Base-by-base conservation (phyloP, 1,140 invertebrate genomes). In the Delia radicum region DNA sequence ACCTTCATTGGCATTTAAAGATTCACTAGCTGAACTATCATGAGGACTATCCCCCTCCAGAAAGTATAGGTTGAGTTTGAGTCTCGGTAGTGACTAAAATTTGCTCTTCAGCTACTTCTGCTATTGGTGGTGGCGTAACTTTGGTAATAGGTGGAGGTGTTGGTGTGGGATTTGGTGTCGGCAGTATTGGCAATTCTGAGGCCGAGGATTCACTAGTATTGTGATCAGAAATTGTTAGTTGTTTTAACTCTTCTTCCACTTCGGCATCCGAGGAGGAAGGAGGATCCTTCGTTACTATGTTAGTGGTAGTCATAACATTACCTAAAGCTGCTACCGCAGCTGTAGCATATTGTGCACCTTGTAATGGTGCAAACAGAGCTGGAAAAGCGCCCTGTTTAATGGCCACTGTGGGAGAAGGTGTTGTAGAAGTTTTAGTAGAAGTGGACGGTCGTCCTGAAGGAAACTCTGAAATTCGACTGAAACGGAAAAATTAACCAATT, bases 71-170 rank as follows among this genome's bases (percentile, higher is more conserved):
- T 2, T 69, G 65, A 8, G 65, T 69, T 15, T 69, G 65, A 2
- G 65, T 69, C 12, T 69, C 65, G 18, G 29, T 18, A 8, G 29
- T 69, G 21, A 69, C 65, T 2, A 69, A n/a, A 1, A 77, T 76
- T 29, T 62, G 63, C 61, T 55, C 8, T 46, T 42, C 27, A 13
- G 62, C 10, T 13, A n/a, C n/a, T n/a, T n/a, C n/a, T n/a, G n/a
- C n/a, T 4, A 15, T 27, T 15, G 77, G 69, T 55, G 80, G 79
- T 55, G 77, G 80, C 62, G 80, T 81, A 63, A 82, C 72, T 55
- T 82, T 79, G 7, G 75, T 76, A 37, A 79, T 33, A 61, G 79
- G 79, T 74, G 81, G 79, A 71, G 79, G 79, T 72, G 78, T 76
- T 33, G 74, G 37, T 18, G 75, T 73, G 18, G 77, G 74, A 27